Evolutionary conservation across 2,888 invertebrate genomes (phyloP).

Genomic region (Panopea generosa): DNA sequence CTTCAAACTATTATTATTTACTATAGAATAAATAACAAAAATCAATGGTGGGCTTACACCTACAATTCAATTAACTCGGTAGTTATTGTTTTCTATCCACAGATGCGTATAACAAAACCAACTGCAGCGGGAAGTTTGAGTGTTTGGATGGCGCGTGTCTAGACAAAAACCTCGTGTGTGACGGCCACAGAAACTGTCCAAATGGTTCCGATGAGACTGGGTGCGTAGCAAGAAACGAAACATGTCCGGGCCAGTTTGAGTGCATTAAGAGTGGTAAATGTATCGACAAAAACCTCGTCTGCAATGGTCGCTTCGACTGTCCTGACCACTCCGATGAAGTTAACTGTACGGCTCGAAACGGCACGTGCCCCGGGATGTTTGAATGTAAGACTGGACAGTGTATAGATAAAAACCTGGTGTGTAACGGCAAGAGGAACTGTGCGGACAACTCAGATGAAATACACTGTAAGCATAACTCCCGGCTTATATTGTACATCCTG

Average conservation of each 20-base stretch:
- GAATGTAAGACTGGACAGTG: slow-evolving; percentile 40
- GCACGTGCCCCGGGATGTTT: slow-evolving; percentile 16
- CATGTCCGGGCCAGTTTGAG: slow-evolving; percentile 39
- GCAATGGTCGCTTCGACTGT: slow-evolving; percentile 35
- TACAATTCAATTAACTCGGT: too few relatives aligned
- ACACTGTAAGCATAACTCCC: slow-evolving; percentile 14
- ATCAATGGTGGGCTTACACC: too few relatives aligned
- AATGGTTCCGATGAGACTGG: slow-evolving; percentile 40
- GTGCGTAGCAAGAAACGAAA: slow-evolving; percentile 12
- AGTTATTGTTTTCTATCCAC: too few relatives aligned
- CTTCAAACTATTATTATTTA: too few relatives aligned
- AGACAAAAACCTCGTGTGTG: slow-evolving; percentile 46
- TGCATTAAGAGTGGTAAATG: slow-evolving; percentile 40
- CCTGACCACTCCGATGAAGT: slow-evolving; percentile 40
- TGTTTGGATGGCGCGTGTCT: slow-evolving; percentile 29
- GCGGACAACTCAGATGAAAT: slow-evolving; percentile 42
- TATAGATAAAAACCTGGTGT: slow-evolving; percentile 46
- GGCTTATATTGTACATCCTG: slow-evolving; percentile 21
- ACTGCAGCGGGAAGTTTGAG: slow-evolving; percentile 25
- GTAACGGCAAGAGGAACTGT: slow-evolving; percentile 32
- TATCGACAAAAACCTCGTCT: slow-evolving; percentile 53
- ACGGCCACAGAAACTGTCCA: slow-evolving; percentile 24
- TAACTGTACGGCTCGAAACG: slow-evolving; percentile 12
- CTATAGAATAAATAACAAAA: too few relatives aligned
- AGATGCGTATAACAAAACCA: too few relatives aligned